These are phyloP conservation scores for Drosophila stalkeri DNA, from an alignment of 2,888 invertebrate genomes.

Conservation along the genomic window DNA sequence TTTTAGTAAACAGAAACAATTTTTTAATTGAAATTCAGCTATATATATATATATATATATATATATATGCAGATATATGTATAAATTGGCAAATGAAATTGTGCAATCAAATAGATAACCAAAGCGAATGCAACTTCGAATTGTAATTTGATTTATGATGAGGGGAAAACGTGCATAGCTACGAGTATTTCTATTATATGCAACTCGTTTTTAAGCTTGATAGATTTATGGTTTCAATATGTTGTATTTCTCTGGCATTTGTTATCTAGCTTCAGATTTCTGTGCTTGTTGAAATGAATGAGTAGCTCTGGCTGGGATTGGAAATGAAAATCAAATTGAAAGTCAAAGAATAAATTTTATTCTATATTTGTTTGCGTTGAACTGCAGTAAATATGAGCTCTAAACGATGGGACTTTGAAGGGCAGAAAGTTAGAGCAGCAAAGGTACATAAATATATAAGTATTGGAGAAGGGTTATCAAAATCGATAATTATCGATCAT, in stretches of 20 bases:
- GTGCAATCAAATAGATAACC: conserved; percentile 37
- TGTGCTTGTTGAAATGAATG: not conserved
- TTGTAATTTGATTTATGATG: conserved; percentile 57
- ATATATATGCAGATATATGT: not conserved
- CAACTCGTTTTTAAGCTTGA: conserved; percentile 3
- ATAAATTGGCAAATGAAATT: conserved; percentile 38
- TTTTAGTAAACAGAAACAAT: conserved; percentile 13
- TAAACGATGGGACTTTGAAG: not conserved
- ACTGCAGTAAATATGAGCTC: not conserved
- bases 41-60: not conserved
- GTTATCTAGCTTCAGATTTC: conserved; percentile 9
- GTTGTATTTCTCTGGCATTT: conserved; percentile 3
- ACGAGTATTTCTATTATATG: conserved; percentile 10
- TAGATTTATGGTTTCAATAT: conserved; percentile 32
- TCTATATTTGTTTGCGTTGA: not conserved
- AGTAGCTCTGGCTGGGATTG: not conserved
- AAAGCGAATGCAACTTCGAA: conserved; percentile 17
- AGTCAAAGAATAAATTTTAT: not conserved
- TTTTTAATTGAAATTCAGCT: conserved; percentile 16
- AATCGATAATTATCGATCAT: too few relatives aligned
- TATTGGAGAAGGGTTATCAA: too few relatives aligned
- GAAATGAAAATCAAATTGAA: not conserved
- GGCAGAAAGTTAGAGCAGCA: not conserved
- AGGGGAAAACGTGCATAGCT: not conserved
- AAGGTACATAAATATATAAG: not conserved